These are phyloP conservation scores for Macroramphosus scolopax DNA, from an alignment of 2,797 vertebrate species.

Conservation along the genomic window DNA sequence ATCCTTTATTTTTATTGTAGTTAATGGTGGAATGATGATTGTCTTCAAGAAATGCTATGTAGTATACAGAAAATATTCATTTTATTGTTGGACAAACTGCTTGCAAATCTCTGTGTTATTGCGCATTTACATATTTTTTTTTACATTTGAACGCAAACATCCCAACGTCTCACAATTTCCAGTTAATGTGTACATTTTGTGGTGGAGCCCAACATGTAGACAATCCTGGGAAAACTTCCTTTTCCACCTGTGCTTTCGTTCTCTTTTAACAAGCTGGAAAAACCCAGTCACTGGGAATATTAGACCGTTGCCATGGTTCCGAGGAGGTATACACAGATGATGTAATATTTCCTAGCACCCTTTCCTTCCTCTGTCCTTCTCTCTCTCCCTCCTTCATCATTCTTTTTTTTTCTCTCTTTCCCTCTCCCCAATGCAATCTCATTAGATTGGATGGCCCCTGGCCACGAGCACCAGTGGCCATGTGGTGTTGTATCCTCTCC, in stretches of 20 bases:
- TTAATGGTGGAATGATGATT: conserved; percentile 81
- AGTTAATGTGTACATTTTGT: conserved; percentile 39
- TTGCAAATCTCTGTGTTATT: conserved; percentile 28
- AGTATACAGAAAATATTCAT: conserved; percentile 70
- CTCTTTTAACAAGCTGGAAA: conserved; percentile 58
- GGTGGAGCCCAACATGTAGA: conserved; percentile 55
- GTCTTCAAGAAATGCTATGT: conserved; percentile 79
- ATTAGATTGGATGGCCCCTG: conserved; percentile 73
- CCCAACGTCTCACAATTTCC: conserved; percentile 47
- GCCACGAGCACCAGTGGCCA: conserved; percentile 66
- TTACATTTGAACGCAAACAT: conserved; percentile 28
- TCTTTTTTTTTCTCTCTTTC: conserved; percentile 51
- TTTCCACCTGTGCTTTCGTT: conserved; percentile 20
- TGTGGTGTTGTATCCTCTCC: conserved; percentile 57
- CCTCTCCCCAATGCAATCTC: conserved; percentile 64
- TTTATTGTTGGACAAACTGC: conserved; percentile 84
- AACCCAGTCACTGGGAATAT: conserved; percentile 48
- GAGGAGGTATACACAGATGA: conserved; percentile 61
- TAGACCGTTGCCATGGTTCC: conserved; percentile 62
- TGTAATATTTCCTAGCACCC: conserved; percentile 60
- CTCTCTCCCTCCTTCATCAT: conserved; percentile 40
- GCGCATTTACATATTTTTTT: conserved; percentile 50
- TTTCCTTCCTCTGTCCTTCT: conserved; percentile 10
- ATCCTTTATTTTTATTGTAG: conserved; percentile 79
- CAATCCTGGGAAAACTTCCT: conserved; percentile 63